Percentiles rank a stretch among this genome's conserved stretches.
Conservation (phyloP, 2,888 invertebrate genomes). For the Morpho achilles region DNA sequence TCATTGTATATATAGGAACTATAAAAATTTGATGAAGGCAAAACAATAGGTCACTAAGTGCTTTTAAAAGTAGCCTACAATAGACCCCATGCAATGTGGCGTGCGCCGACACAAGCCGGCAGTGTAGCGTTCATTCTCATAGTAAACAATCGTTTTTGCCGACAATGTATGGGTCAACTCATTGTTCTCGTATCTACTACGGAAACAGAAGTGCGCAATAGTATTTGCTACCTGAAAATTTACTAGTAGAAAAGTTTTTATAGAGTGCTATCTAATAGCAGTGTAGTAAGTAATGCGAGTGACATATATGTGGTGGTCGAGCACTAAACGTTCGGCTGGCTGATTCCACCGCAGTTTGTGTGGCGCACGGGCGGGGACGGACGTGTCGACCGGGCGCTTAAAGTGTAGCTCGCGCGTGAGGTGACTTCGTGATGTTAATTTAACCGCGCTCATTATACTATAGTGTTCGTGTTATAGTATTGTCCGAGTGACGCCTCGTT, state of each 20-base stretch:
- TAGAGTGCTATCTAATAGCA: constrained; percentile 2
- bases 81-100: constrained; percentile 46
- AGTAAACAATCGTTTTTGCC: constrained; percentile 52
- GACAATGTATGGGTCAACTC: constrained; percentile 47
- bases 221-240: neutral
- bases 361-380: constrained; percentile 57
- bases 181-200: constrained; percentile 15
- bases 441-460: constrained; percentile 72
- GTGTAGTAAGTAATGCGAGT: constrained; percentile 13
- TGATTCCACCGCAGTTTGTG: constrained; percentile 46
- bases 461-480: constrained; percentile 70
- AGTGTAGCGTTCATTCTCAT: constrained; percentile 42
- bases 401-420: constrained; percentile 48
- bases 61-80: constrained; percentile 55
- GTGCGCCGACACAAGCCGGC: constrained; percentile 28
- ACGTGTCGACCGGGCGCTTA: constrained; percentile 46
- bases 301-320: constrained; percentile 20
- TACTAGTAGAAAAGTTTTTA: no score
- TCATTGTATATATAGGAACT: constrained; percentile 37
- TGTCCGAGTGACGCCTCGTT: constrained; percentile 64
- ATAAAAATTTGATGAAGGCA: constrained; percentile 46
- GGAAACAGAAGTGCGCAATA: constrained; percentile 12
- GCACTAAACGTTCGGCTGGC: constrained; percentile 24
- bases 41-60: constrained; percentile 61
- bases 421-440: constrained; percentile 50